Evolutionary conservation across 2,888 invertebrate species (phyloP).

Genomic region (Osmoderma eremita): DNA sequence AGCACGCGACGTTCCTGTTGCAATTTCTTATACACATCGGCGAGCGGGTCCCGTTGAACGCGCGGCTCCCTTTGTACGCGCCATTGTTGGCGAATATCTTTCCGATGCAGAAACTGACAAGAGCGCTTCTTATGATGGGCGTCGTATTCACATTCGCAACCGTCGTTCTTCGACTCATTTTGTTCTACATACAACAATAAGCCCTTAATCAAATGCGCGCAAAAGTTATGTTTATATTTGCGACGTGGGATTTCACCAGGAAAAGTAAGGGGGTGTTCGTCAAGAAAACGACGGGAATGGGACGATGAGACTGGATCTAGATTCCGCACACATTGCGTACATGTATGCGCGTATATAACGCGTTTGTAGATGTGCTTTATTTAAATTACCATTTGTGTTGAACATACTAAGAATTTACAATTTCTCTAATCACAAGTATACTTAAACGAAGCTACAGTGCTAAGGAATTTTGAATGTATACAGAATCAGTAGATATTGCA

Average conservation of each 20-base stretch:
- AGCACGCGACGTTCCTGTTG: slow-evolving; percentile 25
- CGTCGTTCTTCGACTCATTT: slow-evolving; percentile 33
- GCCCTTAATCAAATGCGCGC: slow-evolving; percentile 61
- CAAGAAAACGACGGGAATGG: too few species aligned
- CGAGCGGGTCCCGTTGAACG: slow-evolving; percentile 55
- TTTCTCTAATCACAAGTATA: too few species aligned
- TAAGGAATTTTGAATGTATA: too few species aligned
- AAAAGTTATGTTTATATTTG: slow-evolving; percentile 60
- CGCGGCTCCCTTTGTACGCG: slow-evolving; percentile 37
- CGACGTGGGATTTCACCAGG: slow-evolving; percentile 42
- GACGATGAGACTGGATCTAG: too few species aligned
- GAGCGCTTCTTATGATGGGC: slow-evolving; percentile 60
- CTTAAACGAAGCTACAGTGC: too few species aligned
- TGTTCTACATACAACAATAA: slow-evolving; percentile 54
- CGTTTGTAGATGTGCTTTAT: too few species aligned
- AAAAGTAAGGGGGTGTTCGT: slow-evolving; percentile 18
- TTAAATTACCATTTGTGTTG: too few species aligned
- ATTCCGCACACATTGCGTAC: too few species aligned
- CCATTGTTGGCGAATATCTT: slow-evolving; percentile 61
- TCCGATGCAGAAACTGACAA: slow-evolving; percentile 62
- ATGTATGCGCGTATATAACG: too few species aligned
- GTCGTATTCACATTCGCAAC: slow-evolving; percentile 48
- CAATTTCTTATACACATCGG: slow-evolving; percentile 46
- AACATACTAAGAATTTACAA: too few species aligned
- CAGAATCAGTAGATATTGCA: too few species aligned